Conservation (phyloP, 2,888 invertebrate species). For the Drosophila meridionalis region DNA sequence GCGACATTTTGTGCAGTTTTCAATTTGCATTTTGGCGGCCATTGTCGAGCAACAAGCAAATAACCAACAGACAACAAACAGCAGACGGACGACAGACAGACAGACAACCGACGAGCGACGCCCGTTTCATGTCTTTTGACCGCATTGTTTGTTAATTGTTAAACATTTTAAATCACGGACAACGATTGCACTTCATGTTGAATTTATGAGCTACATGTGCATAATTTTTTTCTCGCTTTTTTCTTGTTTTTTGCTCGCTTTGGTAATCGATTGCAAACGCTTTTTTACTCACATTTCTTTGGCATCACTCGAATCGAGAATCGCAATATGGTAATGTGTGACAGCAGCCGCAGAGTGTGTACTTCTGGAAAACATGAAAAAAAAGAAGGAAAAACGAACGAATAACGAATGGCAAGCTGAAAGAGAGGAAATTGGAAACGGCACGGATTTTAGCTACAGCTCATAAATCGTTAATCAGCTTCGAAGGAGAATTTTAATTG, state of each 20-base stretch:
- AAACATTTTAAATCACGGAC: slow-evolving; percentile 72
- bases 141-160: slow-evolving; percentile 78
- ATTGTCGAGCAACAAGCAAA: slow-evolving; percentile 26
- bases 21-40: slow-evolving; percentile 67
- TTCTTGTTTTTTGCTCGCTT: slow-evolving; percentile 4
- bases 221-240: slow-evolving; percentile 4
- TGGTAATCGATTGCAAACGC: slow-evolving; percentile 28
- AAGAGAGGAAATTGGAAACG: slow-evolving; percentile 13
- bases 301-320: slow-evolving; percentile 17
- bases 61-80: slow-evolving; percentile 7
- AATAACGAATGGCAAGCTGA: not conserved
- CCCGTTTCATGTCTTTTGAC: slow-evolving; percentile 76
- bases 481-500: slow-evolving; percentile 39
- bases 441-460: slow-evolving; percentile 25
- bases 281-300: slow-evolving; percentile 8
- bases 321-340: slow-evolving; percentile 16
- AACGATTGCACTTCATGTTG: slow-evolving; percentile 44
- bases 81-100: slow-evolving; percentile 12
- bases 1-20: slow-evolving; percentile 49
- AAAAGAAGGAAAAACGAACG: not conserved
- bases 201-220: slow-evolving; percentile 44
- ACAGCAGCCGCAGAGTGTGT: not conserved
- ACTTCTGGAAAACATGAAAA: not conserved
- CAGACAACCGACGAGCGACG: slow-evolving; percentile 29
- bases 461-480: slow-evolving; percentile 40